Evolutionary conservation across 2,797 vertebrate species (phyloP), one percentile per base, ranked within the genome.

Genomic region (Acrossocheilus fasciatus): DNA sequence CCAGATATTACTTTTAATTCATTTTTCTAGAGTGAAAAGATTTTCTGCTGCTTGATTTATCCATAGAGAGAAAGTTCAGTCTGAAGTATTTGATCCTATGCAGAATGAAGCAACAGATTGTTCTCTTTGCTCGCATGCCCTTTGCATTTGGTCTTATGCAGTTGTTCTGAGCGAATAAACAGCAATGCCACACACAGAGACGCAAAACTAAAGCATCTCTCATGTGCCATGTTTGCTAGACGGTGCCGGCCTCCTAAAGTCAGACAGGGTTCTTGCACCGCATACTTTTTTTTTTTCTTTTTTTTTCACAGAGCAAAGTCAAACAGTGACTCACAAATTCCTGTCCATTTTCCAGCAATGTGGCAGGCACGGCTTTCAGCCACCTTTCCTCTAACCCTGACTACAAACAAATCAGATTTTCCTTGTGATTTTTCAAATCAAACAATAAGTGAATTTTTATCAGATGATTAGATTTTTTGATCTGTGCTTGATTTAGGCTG

Each of bases 311-410:
- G 91, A 92, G 91, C 92, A 92, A 93, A 95, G 94, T 96, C 93
- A 96, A 96, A 95, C 92, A 90, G 93, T 96, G 95, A 96, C 95
- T 96, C 96, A 96, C 93, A 94, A 91, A 95, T 96, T 96, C 95
- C 95, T 95, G 88, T 87, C 87, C 34, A 41, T 89, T 91, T 88
- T 85, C 88, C 88, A 90, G 72, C 84, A 77, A 86, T 86, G 81
- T 50, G 87, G 81, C 87, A 86, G 86, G 73, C 89, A 79, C 15
- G 75, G 83, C 43, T 87, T 81, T 74, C 50, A 78, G 72, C 54
- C 84, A 87, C 70, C 88, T 81, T 87, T 83, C 14, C 66, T 81
- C 18, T 75, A 66, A 50, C 45, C 69, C 82, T 11, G 47, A 30
- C 76, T 62, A 52, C 8, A 54, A 26, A 50, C 64, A 34, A 85